Conservation (phyloP, 2,797 vertebrate genomes). For the Bovichtus diacanthus region DNA sequence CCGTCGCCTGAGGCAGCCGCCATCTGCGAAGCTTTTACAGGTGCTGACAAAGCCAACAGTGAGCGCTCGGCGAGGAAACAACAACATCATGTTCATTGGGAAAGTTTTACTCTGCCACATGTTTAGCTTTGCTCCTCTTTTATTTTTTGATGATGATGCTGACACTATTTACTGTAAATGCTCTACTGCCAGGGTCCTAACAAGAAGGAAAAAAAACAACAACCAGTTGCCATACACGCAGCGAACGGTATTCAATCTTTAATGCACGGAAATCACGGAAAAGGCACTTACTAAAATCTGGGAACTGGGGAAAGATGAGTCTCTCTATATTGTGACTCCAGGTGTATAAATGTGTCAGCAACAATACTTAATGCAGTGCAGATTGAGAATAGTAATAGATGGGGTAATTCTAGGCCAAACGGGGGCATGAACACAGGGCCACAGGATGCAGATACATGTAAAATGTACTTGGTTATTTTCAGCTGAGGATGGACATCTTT, state of each 20-base stretch:
- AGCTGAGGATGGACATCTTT: not conserved
- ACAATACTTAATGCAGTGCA: not conserved
- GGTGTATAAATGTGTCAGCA: not conserved
- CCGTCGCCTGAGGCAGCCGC: constrained; percentile 21
- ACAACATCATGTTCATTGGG: not conserved
- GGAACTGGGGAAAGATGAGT: not conserved
- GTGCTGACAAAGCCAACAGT: constrained; percentile 31
- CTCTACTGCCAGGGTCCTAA: not conserved
- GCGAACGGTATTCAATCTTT: not conserved
- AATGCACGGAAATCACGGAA: not conserved
- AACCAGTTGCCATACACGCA: not conserved
- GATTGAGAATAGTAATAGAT: not conserved
- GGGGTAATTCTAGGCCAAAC: not conserved
- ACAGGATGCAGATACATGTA: not conserved
- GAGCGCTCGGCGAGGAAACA: not conserved
- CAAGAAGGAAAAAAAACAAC: not conserved
- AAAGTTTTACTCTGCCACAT: not conserved
- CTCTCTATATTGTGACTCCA: not conserved
- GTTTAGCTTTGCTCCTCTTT: not conserved
- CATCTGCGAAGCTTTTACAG: constrained; percentile 30
- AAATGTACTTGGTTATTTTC: not conserved
- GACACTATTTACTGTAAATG: not conserved
- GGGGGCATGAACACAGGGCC: not conserved
- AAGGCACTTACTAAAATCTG: not conserved
- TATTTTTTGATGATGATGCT: not conserved